A percentile compares a stretch with the other conserved stretches of the same genome.
These are phyloP conservation scores for Aldrovandia affinis DNA, from an alignment of 2,797 vertebrate genomes.

Conservation along the genomic window DNA sequence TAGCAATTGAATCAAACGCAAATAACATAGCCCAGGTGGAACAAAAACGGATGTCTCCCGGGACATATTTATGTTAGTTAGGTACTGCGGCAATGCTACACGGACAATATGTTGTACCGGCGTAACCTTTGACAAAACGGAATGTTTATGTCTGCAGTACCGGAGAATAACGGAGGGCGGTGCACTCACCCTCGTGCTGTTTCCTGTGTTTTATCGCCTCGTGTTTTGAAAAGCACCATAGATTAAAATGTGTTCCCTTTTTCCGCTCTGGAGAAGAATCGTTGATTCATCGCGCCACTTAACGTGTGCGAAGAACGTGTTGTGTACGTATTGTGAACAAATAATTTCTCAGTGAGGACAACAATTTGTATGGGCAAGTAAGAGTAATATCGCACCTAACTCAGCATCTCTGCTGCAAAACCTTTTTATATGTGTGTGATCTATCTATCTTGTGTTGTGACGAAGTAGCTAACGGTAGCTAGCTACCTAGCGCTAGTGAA, in stretches of 20 bases:
- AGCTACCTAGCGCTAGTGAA: not conserved
- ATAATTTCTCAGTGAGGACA: too few relatives aligned
- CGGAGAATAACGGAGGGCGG: conserved; percentile 17
- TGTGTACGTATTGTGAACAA: not conserved
- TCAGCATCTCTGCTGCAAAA: not conserved
- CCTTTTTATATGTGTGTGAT: not conserved
- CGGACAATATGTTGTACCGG: too few relatives aligned
- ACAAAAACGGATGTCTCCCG: too few relatives aligned
- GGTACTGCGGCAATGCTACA: too few relatives aligned
- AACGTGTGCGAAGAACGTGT: not conserved
- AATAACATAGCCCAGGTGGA: too few relatives aligned
- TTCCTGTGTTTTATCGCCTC: not conserved
- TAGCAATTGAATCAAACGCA: too few relatives aligned
- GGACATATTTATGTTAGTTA: too few relatives aligned
- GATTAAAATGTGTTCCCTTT: not conserved
- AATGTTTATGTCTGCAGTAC: not conserved
- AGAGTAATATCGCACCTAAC: not conserved
- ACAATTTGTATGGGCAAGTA: not conserved
- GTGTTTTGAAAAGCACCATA: conserved; percentile 5
- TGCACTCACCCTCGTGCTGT: not conserved
- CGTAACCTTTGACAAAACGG: not conserved
- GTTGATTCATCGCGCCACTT: not conserved
- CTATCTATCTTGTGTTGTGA: too few relatives aligned
- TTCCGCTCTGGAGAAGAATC: not conserved
- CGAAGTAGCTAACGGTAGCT: not conserved